A percentile compares a stretch with the other conserved stretches of the same genome.
Evolutionary conservation across 35 echinoderm and acorn worm genomes (phyloP).

Genomic region (Apostichopus parvimensis): DNA sequence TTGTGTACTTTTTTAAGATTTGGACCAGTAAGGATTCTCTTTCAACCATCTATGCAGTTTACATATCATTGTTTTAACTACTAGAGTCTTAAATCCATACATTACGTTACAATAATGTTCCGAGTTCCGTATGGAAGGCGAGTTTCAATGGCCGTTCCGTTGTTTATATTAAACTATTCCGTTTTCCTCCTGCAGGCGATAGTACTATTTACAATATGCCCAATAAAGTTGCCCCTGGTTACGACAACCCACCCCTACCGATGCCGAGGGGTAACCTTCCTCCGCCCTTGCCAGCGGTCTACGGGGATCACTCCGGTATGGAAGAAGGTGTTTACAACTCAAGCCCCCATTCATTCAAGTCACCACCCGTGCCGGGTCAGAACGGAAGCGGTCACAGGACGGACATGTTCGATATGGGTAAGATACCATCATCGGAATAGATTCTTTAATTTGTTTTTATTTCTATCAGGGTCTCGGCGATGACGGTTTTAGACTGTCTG

Average conservation of each 20-base stretch:
- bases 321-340: slow-evolving; percentile 55
- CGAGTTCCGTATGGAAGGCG: too few relatives aligned
- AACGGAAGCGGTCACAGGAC: slow-evolving; percentile 42
- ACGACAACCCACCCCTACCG: slow-evolving; percentile 51
- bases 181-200: slow-evolving; percentile 12
- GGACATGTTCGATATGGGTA: slow-evolving; percentile 60
- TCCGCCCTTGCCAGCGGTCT: neutral
- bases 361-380: slow-evolving; percentile 36
- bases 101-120: too few relatives aligned
- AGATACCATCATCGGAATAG: neutral
- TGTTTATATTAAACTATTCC: too few relatives aligned
- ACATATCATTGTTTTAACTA: too few relatives aligned
- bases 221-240: slow-evolving; percentile 32
- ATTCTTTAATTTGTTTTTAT: too few relatives aligned
- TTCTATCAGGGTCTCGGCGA: too few relatives aligned
- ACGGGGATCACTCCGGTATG: slow-evolving; percentile 3
- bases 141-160: too few relatives aligned
- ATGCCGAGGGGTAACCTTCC: slow-evolving; percentile 13
- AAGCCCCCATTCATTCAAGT: slow-evolving; percentile 24
- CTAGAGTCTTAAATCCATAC: too few relatives aligned
- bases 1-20: too few relatives aligned
- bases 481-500: too few relatives aligned
- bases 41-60: too few relatives aligned
- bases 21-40: too few relatives aligned
- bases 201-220: slow-evolving; percentile 62